Evolutionary conservation across 2,888 invertebrate species (phyloP).

Genomic region (Toxonevra muliebris): DNA sequence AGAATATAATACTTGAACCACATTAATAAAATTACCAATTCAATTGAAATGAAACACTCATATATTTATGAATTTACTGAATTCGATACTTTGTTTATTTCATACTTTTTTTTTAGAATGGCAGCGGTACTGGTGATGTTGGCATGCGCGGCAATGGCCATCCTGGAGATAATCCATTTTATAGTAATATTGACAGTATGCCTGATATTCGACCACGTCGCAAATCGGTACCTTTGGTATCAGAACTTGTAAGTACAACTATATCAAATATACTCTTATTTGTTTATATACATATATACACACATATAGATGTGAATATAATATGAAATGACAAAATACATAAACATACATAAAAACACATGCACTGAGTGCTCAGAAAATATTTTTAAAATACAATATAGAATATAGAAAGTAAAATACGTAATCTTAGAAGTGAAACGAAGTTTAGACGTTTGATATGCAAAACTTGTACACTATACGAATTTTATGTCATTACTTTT

Average conservation of each 20-base stretch:
- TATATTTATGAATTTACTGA: background rate
- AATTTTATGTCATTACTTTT: no score
- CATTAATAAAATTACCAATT: no score
- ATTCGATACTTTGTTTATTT: background rate
- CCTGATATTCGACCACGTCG: conserved; percentile 97
- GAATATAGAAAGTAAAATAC: no score
- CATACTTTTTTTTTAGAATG: conserved; percentile 71
- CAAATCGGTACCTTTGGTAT: conserved; percentile 97
- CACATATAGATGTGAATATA: conserved; percentile 1
- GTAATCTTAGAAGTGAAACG: no score
- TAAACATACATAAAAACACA: background rate
- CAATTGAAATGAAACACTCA: background rate
- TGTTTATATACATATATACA: conserved; percentile 7
- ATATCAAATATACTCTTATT: background rate
- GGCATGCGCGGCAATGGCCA: conserved; percentile 85
- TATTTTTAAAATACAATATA: background rate
- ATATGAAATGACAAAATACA: background rate
- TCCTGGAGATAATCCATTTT: conserved; percentile 97
- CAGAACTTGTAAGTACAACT: conserved; percentile 92
- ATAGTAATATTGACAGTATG: conserved; percentile 99
- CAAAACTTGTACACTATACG: no score
- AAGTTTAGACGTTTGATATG: no score
- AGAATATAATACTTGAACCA: no score
- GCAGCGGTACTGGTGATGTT: conserved; percentile 80
- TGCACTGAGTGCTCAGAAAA: no score